A percentile compares a stretch with the other conserved stretches of the same genome.
Evolutionary conservation across 2,113 vertebrate species (phyloP).

Genomic region (Geothlypis trichas): DNA sequence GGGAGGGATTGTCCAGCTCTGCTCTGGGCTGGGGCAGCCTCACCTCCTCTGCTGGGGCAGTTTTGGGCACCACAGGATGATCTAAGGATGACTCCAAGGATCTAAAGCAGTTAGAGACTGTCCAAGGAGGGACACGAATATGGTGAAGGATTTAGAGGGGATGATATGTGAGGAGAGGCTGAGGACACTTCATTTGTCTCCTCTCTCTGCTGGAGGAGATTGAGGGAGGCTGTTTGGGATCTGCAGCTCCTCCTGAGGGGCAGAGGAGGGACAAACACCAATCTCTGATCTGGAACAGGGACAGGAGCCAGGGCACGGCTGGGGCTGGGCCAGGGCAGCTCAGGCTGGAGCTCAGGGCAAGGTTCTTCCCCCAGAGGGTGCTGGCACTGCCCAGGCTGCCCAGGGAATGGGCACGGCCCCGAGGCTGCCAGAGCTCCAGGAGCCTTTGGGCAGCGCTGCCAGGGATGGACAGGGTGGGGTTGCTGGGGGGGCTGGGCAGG

Average conservation of each 20-base stretch:
- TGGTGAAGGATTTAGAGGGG: not conserved
- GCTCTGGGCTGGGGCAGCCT: not conserved
- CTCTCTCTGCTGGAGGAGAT: not conserved
- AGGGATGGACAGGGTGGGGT: not conserved
- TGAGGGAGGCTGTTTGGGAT: not conserved
- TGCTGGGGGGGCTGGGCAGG: not conserved
- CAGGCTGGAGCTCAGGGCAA: not conserved
- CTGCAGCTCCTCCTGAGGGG: not conserved
- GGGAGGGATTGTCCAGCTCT: not conserved
- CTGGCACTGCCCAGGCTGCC: not conserved
- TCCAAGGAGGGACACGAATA: not conserved
- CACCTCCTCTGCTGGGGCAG: not conserved
- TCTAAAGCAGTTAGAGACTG: not conserved
- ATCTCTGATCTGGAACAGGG: not conserved
- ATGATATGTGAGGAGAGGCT: not conserved
- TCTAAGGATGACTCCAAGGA: not conserved
- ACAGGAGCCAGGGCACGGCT: fast-evolving
- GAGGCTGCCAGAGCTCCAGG: not conserved
- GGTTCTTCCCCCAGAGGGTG: not conserved
- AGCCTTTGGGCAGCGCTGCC: not conserved
- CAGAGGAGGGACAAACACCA: not conserved
- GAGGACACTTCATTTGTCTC: not conserved
- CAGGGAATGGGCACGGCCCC: not conserved
- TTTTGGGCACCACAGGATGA: not conserved
- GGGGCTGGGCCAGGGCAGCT: not conserved